A percentile compares a stretch with the other conserved stretches of the same genome.
phyloP scores from a whole-genome alignment of 2,888 invertebrate genomes.

The Hydrotaea diabolus region DNA sequence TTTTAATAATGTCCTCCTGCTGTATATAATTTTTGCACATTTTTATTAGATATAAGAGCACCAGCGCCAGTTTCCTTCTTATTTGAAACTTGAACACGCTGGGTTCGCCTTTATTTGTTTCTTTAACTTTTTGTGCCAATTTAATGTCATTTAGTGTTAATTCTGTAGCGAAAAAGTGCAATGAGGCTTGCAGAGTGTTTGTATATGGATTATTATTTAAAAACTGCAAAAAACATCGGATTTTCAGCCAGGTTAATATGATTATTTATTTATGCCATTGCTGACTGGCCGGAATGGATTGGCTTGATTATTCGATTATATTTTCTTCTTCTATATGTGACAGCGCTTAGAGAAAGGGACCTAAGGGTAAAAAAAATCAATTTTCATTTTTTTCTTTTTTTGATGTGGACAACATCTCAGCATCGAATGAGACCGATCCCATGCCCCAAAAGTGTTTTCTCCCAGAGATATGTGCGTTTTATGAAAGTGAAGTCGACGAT shows the following conservation, averaged over 20 bases:
- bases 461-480: too few relatives aligned
- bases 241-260: neutral
- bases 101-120: neutral
- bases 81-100: neutral
- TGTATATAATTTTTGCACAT: conserved; percentile 65
- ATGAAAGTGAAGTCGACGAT: too few relatives aligned
- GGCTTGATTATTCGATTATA: too few relatives aligned
- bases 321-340: too few relatives aligned
- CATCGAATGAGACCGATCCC: too few relatives aligned
- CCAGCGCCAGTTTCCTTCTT: conserved; percentile 1
- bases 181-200: neutral
- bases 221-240: neutral
- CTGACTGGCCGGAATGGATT: too few relatives aligned
- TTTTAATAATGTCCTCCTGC: conserved; percentile 64
- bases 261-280: neutral
- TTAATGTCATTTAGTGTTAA: conserved; percentile 29
- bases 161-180: neutral
- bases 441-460: too few relatives aligned
- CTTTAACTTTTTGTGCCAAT: conserved; percentile 2
- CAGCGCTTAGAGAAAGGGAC: too few relatives aligned
- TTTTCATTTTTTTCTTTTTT: too few relatives aligned
- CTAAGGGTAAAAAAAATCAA: too few relatives aligned
- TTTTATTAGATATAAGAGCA: conserved; percentile 58
- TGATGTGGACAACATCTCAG: too few relatives aligned
- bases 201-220: neutral